Conservation (phyloP, 1,140 invertebrate species). For the Drosophila sturtevanti region DNA sequence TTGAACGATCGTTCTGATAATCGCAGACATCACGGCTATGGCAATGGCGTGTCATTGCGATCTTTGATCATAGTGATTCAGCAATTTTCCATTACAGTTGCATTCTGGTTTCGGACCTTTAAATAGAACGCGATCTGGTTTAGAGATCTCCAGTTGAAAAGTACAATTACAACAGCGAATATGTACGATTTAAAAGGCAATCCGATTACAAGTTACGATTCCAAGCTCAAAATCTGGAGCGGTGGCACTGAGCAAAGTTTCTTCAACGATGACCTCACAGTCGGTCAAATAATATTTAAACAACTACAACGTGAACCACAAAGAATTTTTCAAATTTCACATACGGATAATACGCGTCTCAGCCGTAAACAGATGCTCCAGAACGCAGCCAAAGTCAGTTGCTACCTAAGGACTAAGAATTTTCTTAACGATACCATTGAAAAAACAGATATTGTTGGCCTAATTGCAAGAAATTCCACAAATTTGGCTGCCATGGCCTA, state of each 20-base stretch:
- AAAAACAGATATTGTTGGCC: conserved; percentile 62
- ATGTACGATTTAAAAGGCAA: conserved; percentile 59
- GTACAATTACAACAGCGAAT: conserved; percentile 4
- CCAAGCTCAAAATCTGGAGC: conserved; percentile 49
- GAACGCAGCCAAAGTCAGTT: conserved; percentile 53
- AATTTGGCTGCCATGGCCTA: conserved; percentile 66
- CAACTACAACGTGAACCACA: conserved; percentile 56
- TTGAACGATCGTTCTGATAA: conserved; percentile 30
- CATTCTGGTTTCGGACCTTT: conserved; percentile 40
- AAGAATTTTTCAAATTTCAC: conserved; percentile 68
- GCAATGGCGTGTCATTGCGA: conserved; percentile 32
- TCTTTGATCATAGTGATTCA: background rate
- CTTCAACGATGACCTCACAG: conserved; percentile 62
- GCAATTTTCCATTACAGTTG: background rate
- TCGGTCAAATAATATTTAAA: conserved; percentile 62
- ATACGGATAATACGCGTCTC: conserved; percentile 64
- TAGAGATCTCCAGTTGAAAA: conserved; percentile 51
- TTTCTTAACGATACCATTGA: background rate
- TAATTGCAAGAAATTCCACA: conserved; percentile 62
- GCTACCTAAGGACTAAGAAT: conserved; percentile 48
- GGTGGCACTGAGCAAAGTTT: conserved; percentile 43
- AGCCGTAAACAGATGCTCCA: conserved; percentile 59
- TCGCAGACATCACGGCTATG: background rate
- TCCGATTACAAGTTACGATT: conserved; percentile 45
- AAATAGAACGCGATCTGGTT: conserved; percentile 37